Evolutionary conservation across 2,113 vertebrate genomes (phyloP).

Genomic region (Mionectes macconnelli): DNA sequence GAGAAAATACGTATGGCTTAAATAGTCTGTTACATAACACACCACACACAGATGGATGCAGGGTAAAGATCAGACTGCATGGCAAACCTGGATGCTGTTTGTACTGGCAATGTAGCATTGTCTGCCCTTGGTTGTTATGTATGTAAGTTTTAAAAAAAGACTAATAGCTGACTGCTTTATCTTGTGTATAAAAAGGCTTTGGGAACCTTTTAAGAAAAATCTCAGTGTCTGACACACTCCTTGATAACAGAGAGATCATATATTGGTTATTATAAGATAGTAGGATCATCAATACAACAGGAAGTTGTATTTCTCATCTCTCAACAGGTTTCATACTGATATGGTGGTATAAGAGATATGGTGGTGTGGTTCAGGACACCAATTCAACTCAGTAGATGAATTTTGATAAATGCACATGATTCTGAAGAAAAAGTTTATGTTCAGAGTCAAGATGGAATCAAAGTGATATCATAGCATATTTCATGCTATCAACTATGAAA

Average conservation of each 20-base stretch:
- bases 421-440: constrained; percentile 17
- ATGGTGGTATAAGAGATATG: not conserved
- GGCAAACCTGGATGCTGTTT: not conserved
- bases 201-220: not conserved
- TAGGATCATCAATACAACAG: not conserved
- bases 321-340: not conserved
- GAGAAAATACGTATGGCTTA: not conserved
- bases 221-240: not conserved
- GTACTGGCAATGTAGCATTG: not conserved
- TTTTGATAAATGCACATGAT: not conserved
- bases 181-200: not conserved
- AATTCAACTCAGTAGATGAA: not conserved
- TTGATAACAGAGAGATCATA: not conserved
- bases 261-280: not conserved
- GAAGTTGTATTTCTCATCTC: not conserved
- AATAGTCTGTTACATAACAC: fast-evolving
- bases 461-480: constrained; percentile 28
- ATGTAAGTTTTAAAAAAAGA: fast-evolving
- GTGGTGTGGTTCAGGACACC: not conserved
- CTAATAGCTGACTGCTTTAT: not conserved
- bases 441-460: constrained; percentile 35
- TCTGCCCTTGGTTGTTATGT: not conserved
- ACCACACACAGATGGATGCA: fast-evolving
- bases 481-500: constrained; percentile 28
- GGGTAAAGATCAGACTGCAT: not conserved